These are phyloP conservation scores for Dendroctonus ponderosae DNA, from an alignment of 1,140 invertebrate genomes.

Conservation along the genomic window DNA sequence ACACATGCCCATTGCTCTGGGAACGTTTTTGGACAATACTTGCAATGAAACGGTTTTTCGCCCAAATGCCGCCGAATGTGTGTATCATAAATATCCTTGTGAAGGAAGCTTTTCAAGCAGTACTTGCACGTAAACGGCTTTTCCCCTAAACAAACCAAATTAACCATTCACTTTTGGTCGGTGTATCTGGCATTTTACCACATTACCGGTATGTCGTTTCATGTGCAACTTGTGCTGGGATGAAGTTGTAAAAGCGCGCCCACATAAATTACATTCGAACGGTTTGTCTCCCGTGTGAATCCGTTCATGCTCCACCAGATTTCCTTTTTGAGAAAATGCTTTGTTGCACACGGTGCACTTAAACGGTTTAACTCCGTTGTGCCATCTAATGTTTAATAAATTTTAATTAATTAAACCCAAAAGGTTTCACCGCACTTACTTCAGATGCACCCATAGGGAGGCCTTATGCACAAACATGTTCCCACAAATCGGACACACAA, in stretches of 20 bases:
- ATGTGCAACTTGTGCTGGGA: constrained; percentile 64
- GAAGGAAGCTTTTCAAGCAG: constrained; percentile 60
- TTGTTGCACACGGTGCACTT: constrained; percentile 61
- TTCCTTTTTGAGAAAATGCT: constrained; percentile 63
- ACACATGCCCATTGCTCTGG: constrained; percentile 66
- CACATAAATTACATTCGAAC: constrained; percentile 66
- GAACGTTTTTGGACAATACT: constrained; percentile 59
- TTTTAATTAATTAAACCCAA: background rate
- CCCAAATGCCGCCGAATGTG: constrained; percentile 64
- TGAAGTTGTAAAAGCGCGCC: constrained; percentile 68
- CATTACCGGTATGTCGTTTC: constrained; percentile 62
- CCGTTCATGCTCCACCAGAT: constrained; percentile 60
- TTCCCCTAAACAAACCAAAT: constrained; percentile 45
- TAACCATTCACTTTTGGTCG: background rate
- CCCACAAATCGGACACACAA: constrained; percentile 72
- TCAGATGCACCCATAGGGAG: constrained; percentile 65
- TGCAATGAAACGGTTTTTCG: constrained; percentile 64
- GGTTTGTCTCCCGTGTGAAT: constrained; percentile 65
- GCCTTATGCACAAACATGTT: constrained; percentile 74
- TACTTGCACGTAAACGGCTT: constrained; percentile 62
- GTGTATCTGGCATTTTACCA: constrained; percentile 49
- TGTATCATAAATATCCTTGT: constrained; percentile 65
- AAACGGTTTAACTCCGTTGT: constrained; percentile 61
- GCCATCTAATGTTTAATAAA: constrained; percentile 42
- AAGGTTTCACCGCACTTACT: constrained; percentile 37